Base-by-base conservation (phyloP, 1,140 invertebrate genomes). In the Drosophila pachea region DNA sequence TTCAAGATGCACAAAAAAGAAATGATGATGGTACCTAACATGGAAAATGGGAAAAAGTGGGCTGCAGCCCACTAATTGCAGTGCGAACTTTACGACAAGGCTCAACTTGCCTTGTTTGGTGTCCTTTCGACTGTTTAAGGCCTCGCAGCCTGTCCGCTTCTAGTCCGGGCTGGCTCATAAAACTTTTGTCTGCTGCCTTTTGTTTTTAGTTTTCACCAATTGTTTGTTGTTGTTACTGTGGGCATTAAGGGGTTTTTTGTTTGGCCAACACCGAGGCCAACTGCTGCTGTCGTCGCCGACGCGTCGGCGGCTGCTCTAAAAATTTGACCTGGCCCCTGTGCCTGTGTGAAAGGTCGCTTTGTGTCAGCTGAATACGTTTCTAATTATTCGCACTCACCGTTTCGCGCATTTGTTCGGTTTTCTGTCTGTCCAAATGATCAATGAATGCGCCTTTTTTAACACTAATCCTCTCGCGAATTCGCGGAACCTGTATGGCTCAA, bases 201-300 rank as follows among this genome's bases (percentile, higher is more conserved):
- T 22, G 22, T 22, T 22, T 3, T 22, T 22, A 22, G 22, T 22
- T 22, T 22, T 22, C 22, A 22, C 1, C 77, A 75, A 79, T 82
- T 76, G 73, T 74, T 86, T 86, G 73, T 72, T 83, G 78, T 86
- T 79, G 84, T 72, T 71, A 74, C 7, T 47, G 45, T 58, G 70
- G 66, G 61, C 64, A 79, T 72, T 86, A 84, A 84, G 81, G 81
- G 81, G 81, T 86, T 84, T 84, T 84, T 84, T 84, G 81, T 84
- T 86, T 81, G 48, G 38, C 52, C 54, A 68, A 67, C 71, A 73
- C 58, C 38, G 66, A 69, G 79, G 58, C 64, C 63, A 54, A 60
- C 70, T 60, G 73, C 74, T 63, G 62, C 38, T 36, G 50, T 4
- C 7, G 9, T 40, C 45, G 56, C 60, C 61, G 58, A 54, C 60